Conservation (phyloP, 2,797 vertebrate species). For the Phoxinus dragarum region DNA sequence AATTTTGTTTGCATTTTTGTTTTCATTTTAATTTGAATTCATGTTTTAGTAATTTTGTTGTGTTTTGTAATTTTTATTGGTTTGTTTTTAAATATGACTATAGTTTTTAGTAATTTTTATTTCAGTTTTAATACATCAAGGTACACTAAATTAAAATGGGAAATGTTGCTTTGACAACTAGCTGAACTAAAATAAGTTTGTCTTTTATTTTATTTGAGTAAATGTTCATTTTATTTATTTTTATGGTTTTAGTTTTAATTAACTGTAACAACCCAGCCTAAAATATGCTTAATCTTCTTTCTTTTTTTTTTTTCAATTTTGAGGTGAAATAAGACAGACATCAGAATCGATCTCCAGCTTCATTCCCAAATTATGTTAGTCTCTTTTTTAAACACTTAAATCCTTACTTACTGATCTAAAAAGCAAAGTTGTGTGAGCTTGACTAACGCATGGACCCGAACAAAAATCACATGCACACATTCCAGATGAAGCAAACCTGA, state of each 20-base stretch:
- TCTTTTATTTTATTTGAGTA: not conserved
- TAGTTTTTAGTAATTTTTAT: not conserved
- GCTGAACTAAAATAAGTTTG: not conserved
- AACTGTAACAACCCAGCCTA: not conserved
- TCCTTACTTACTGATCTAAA: not conserved
- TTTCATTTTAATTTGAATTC: rapidly evolving
- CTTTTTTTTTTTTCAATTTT: not conserved
- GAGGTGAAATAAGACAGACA: no score
- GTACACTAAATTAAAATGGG: not conserved
- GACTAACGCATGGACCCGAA: conserved; percentile 3
- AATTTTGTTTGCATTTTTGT: no score
- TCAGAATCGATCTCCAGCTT: not conserved
- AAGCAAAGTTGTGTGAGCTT: not conserved
- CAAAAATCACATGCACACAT: conserved; percentile 62
- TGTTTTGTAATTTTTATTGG: not conserved
- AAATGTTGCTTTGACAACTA: not conserved
- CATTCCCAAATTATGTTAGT: not conserved
- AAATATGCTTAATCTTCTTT: not conserved
- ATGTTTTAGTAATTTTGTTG: not conserved
- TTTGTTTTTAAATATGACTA: no score
- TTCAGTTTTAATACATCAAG: not conserved
- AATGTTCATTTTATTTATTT: not conserved
- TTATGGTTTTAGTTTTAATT: not conserved
- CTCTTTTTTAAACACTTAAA: not conserved
- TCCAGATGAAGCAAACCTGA: conserved; percentile 25